Evolutionary conservation across 2,888 invertebrate species (phyloP).

Genomic region (Chrysolina haemoptera): DNA sequence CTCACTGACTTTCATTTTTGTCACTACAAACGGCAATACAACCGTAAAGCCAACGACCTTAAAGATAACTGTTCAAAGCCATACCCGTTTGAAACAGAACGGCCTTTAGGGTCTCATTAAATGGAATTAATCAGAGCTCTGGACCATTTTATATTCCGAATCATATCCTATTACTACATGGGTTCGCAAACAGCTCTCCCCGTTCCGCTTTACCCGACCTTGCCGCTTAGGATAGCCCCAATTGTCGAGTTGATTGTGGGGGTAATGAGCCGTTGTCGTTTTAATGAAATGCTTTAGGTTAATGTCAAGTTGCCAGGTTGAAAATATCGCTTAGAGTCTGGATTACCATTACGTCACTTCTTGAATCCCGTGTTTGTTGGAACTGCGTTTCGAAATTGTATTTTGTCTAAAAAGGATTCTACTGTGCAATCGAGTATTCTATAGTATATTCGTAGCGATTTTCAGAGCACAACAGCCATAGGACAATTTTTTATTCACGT

Average conservation of each 20-base stretch:
- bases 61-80: neutral
- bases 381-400: too few species aligned
- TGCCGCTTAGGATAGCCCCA: conserved; percentile 40
- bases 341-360: too few species aligned
- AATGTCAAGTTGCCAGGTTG: neutral
- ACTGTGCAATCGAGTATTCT: too few species aligned
- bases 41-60: neutral
- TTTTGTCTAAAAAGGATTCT: too few species aligned
- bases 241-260: conserved; percentile 58
- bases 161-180: conserved; percentile 23
- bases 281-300: conserved; percentile 54
- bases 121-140: conserved; percentile 27
- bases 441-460: too few species aligned
- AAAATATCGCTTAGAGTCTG: neutral
- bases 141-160: conserved; percentile 24
- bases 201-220: neutral
- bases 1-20: neutral
- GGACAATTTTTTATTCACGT: too few species aligned
- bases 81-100: conserved; percentile 13
- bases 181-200: conserved; percentile 18
- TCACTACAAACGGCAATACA: neutral
- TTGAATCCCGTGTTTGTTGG: too few species aligned
- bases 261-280: conserved; percentile 59
- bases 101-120: conserved; percentile 26
- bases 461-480: too few species aligned